phyloP scores from a whole-genome alignment of 2,113 vertebrate species.

The Neomonachus schauinslandi region DNA sequence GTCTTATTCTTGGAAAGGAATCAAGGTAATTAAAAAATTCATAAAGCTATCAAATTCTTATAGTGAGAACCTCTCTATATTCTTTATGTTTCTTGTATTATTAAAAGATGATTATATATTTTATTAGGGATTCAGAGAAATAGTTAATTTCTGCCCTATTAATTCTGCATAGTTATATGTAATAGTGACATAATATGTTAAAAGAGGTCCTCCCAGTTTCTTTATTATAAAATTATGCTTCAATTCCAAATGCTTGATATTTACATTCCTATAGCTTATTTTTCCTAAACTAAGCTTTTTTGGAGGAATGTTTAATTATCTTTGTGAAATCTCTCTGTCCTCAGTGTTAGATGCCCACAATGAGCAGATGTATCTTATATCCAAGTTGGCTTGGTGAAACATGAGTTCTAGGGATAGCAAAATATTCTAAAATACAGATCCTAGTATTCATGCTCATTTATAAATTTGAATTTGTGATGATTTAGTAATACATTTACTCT shows the following conservation, averaged over 20 bases:
- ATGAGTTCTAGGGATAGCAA: background rate
- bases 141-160: constrained; percentile 63
- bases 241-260: constrained; percentile 21
- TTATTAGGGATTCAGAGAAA: constrained; percentile 47
- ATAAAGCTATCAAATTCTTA: constrained; percentile 59
- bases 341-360: background rate
- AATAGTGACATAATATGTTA: constrained; percentile 30
- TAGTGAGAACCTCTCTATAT: constrained; percentile 17
- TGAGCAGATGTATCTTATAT: background rate
- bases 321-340: background rate
- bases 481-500: constrained; percentile 67
- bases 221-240: constrained; percentile 50
- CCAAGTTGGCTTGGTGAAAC: background rate
- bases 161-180: constrained; percentile 41
- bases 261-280: background rate
- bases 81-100: constrained; percentile 65
- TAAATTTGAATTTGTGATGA: constrained; percentile 67
- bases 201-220: background rate
- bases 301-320: background rate
- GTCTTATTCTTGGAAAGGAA: constrained; percentile 64
- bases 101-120: constrained; percentile 60
- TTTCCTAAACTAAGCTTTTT: background rate
- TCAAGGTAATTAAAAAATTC: constrained; percentile 57
- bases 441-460: constrained; percentile 41
- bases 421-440: constrained; percentile 14